Evolutionary conservation across 1,140 invertebrate genomes (phyloP).

Genomic region (Philotrypesis tridentata): DNA sequence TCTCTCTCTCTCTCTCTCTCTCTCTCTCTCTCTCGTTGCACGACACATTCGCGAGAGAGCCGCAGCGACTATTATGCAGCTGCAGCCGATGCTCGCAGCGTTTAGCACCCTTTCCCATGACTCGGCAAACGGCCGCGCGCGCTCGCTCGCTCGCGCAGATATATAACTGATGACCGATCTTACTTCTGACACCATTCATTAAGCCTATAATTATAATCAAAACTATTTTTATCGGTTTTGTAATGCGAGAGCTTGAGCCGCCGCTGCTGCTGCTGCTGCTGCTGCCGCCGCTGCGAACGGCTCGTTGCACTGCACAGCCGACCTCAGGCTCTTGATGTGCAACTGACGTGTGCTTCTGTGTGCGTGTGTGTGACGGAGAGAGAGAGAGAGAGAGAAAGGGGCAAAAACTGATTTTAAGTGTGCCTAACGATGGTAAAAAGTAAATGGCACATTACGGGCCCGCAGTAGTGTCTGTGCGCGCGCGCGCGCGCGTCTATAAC

Average conservation of each 20-base stretch:
- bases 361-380: not conserved
- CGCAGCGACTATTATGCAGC: not conserved
- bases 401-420: too few species aligned
- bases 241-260: not conserved
- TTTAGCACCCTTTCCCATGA: constrained; percentile 3
- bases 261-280: too few species aligned
- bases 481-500: too few species aligned
- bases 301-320: not conserved
- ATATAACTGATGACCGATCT: not conserved
- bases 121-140: not conserved
- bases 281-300: too few species aligned
- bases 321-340: too few species aligned
- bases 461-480: too few species aligned
- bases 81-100: not conserved
- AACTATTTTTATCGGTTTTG: not conserved
- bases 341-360: not conserved
- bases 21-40: too few species aligned
- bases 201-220: constrained; percentile 30
- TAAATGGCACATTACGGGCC: too few species aligned
- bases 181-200: constrained; percentile 10
- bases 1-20: too few species aligned
- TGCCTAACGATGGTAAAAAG: too few species aligned
- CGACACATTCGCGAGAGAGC: not conserved
- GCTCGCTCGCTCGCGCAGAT: too few species aligned
- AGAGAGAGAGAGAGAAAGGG: not conserved